Evolutionary conservation across 2,113 vertebrate genomes (phyloP).

Genomic region (Cavia aperea): DNA sequence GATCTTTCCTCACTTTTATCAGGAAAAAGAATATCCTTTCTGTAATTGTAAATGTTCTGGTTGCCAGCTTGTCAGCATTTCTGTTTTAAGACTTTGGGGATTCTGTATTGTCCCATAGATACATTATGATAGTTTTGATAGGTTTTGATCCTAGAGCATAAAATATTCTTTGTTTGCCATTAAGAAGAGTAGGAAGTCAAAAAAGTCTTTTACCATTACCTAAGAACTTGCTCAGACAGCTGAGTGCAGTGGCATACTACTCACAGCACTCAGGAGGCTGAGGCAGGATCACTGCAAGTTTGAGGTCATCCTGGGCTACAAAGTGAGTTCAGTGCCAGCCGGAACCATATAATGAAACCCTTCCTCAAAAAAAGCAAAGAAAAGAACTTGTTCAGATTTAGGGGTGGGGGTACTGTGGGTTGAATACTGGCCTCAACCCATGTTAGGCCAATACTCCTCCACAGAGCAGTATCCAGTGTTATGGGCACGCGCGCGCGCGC

Average conservation of each 20-base stretch:
- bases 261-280: too few species aligned
- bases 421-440: neutral
- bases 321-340: too few species aligned
- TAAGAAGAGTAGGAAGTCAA: neutral
- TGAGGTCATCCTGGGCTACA: too few species aligned
- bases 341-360: too few species aligned
- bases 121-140: neutral
- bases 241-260: too few species aligned
- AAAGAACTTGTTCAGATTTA: neutral
- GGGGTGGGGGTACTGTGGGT: neutral
- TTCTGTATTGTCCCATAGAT: neutral
- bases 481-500: too few species aligned
- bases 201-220: slow-evolving; percentile 13
- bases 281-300: too few species aligned
- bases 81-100: neutral
- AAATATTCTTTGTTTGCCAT: neutral
- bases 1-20: neutral
- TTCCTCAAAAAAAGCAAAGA: neutral
- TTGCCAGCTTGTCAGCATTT: neutral
- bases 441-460: neutral
- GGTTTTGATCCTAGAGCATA: neutral
- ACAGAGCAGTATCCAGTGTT: neutral
- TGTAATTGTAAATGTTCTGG: neutral
- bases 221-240: neutral
- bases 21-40: neutral